phyloP scores from a whole-genome alignment of 2,888 invertebrate species.

The Sminthurinus aureus region DNA sequence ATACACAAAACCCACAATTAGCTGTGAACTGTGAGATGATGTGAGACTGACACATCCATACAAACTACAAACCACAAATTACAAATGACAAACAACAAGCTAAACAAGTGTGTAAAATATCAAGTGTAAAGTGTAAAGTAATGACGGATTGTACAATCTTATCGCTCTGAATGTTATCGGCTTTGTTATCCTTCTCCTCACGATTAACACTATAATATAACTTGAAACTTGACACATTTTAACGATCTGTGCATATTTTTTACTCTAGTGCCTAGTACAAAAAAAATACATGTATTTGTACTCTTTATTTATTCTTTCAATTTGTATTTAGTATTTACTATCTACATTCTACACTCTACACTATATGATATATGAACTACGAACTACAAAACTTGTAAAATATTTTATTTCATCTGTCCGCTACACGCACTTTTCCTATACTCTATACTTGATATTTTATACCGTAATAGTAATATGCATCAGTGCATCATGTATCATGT shows the following conservation, averaged over 20 bases:
- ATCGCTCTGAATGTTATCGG: conserved; percentile 6
- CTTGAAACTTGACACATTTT: background rate
- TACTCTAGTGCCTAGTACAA: background rate
- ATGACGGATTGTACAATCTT: conserved; percentile 1
- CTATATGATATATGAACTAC: too few species aligned
- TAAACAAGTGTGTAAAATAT: background rate
- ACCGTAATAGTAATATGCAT: too few species aligned
- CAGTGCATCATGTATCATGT: background rate
- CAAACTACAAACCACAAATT: background rate
- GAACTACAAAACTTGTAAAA: background rate
- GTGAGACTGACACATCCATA: background rate
- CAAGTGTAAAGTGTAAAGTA: background rate
- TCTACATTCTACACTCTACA: background rate
- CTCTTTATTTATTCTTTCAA: background rate
- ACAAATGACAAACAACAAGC: background rate
- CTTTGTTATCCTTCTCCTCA: background rate
- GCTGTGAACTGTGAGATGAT: background rate
- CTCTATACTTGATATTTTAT: too few species aligned
- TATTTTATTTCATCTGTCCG: too few species aligned
- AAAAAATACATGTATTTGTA: background rate
- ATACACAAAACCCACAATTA: background rate
- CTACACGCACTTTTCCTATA: too few species aligned
- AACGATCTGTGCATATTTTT: background rate
- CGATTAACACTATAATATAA: background rate
- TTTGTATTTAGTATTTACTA: background rate